phyloP scores from a whole-genome alignment of 2,113 vertebrate genomes.

The Cyanoliseus patagonus region DNA sequence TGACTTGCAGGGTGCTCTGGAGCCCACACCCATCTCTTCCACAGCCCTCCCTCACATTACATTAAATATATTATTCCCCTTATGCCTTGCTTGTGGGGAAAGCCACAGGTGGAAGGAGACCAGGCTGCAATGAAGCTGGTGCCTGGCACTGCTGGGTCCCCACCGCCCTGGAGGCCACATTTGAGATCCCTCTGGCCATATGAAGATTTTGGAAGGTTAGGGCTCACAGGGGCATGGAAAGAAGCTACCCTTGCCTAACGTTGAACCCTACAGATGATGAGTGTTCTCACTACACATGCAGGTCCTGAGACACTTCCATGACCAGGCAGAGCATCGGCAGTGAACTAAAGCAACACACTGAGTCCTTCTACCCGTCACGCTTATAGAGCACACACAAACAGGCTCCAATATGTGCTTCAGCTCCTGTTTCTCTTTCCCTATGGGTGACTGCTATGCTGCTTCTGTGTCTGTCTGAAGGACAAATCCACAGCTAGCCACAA shows the following conservation, averaged over 20 bases:
- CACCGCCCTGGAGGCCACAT: neutral
- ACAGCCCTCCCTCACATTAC: neutral
- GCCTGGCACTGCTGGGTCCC: neutral
- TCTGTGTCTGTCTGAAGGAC: neutral
- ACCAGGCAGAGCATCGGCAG: neutral
- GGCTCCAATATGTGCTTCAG: neutral
- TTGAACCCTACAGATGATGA: neutral
- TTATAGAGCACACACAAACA: neutral
- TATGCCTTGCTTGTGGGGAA: neutral
- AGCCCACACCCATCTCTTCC: neutral
- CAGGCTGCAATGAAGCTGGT: neutral
- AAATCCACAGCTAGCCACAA: neutral
- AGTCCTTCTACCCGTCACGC: neutral
- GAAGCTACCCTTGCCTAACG: neutral
- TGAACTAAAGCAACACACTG: neutral
- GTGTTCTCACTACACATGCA: neutral
- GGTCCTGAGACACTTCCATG: neutral
- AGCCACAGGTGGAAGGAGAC: rapidly evolving
- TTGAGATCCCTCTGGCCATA: neutral
- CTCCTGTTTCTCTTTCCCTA: neutral
- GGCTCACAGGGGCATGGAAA: neutral
- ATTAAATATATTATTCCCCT: neutral
- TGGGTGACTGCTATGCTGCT: neutral
- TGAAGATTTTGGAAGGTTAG: neutral
- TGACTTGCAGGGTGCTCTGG: neutral